Evolutionary conservation across 2,888 invertebrate species (phyloP).

Genomic region (Heliconius charithonia): DNA sequence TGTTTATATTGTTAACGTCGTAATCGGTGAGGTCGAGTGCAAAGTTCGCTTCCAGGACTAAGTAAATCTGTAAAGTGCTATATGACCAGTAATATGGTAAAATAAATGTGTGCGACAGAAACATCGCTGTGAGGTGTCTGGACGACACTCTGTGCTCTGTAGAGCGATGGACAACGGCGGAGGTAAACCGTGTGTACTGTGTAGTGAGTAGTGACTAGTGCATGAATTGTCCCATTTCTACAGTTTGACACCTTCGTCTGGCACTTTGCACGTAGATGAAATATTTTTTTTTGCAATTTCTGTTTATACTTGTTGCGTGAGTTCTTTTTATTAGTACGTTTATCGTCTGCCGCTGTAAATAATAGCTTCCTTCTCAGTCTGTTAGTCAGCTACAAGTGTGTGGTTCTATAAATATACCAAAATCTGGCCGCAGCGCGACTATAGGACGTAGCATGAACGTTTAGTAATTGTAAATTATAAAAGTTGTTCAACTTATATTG

Average conservation of each 20-base stretch:
- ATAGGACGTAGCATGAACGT: constrained; percentile 48
- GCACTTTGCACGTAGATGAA: constrained; percentile 66
- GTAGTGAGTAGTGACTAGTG: constrained; percentile 45
- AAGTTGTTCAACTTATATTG: neutral
- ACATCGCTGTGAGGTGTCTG: constrained; percentile 71
- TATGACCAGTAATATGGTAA: constrained; percentile 67
- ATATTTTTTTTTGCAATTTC: constrained; percentile 44
- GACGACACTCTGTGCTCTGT: constrained; percentile 62
- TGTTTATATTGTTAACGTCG: constrained; percentile 58
- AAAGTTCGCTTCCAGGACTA: constrained; percentile 62
- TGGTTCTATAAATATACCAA: constrained; percentile 73
- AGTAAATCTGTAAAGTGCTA: constrained; percentile 63
- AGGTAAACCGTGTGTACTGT: constrained; percentile 75
- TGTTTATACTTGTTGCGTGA: constrained; percentile 36
- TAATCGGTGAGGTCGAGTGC: constrained; percentile 71
- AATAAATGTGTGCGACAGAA: constrained; percentile 71
- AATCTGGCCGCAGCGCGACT: constrained; percentile 59
- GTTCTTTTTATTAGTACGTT: constrained; percentile 51
- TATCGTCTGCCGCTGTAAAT: constrained; percentile 55
- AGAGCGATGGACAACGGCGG: constrained; percentile 79
- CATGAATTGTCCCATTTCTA: constrained; percentile 62
- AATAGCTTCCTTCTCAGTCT: constrained; percentile 58
- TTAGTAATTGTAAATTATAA: constrained; percentile 35
- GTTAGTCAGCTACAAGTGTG: constrained; percentile 66
- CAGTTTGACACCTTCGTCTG: constrained; percentile 64